A percentile compares a stretch with the other conserved stretches of the same genome.
These are phyloP conservation scores for Brassicogethes aeneus DNA, from an alignment of 2,888 invertebrate species.

Conservation along the genomic window DNA sequence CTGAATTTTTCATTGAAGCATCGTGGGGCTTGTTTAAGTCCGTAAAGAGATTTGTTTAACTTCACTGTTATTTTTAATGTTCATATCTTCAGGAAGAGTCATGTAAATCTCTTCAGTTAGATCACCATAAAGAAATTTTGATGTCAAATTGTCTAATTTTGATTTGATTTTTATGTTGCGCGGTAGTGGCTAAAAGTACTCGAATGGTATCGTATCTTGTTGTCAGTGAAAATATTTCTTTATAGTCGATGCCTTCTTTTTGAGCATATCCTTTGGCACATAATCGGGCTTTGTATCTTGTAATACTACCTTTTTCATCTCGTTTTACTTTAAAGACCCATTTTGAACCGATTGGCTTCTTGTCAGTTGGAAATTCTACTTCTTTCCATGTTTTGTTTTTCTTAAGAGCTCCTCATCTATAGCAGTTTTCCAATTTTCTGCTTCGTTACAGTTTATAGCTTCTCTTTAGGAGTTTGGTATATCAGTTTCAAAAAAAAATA, in stretches of 20 bases:
- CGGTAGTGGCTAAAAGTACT: conserved; percentile 13
- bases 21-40: no score
- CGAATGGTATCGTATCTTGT: conserved; percentile 14
- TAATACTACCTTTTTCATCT: background rate
- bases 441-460: conserved; percentile 9
- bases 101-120: conserved; percentile 11
- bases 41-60: conserved; percentile 18
- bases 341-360: no score
- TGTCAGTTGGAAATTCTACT: no score
- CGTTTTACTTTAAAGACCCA: no score
- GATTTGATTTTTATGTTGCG: conserved; percentile 8
- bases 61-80: conserved; percentile 12
- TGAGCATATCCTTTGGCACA: no score
- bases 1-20: no score
- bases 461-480: no score
- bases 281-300: conserved; percentile 4
- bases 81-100: no score
- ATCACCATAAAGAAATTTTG: conserved; percentile 16
- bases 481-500: no score
- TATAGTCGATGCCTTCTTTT: conserved; percentile 16
- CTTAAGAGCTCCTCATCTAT: conserved; percentile 17
- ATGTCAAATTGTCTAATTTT: conserved; percentile 18
- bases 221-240: conserved; percentile 18
- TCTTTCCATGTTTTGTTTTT: conserved; percentile 12
- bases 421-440: conserved; percentile 15